Evolutionary conservation across 2,888 invertebrate genomes (phyloP).

Genomic region (Agrochola litura): DNA sequence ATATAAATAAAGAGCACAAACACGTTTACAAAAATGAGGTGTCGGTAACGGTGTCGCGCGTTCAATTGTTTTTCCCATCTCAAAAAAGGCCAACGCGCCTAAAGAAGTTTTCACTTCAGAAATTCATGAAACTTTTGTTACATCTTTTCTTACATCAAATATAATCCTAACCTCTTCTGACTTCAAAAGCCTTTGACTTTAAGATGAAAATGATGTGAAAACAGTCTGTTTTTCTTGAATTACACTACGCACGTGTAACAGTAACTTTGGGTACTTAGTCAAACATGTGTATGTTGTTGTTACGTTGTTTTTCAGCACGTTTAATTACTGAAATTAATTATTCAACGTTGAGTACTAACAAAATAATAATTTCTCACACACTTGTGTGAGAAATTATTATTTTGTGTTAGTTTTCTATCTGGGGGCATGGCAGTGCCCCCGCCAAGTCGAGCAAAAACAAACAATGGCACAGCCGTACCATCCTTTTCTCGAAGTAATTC

Average conservation of each 20-base stretch:
- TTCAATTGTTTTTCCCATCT: too few relatives aligned
- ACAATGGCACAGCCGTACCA: too few relatives aligned
- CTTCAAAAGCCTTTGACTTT: constrained; percentile 22
- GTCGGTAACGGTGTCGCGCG: too few relatives aligned
- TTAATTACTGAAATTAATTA: constrained; percentile 19
- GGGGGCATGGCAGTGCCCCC: too few relatives aligned
- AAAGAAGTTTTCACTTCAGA: too few relatives aligned
- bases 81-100: too few relatives aligned
- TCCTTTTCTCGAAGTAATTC: too few relatives aligned
- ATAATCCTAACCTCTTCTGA: neutral
- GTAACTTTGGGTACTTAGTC: neutral
- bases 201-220: neutral
- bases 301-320: constrained; percentile 1
- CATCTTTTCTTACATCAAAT: neutral
- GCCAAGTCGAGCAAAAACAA: too few relatives aligned
- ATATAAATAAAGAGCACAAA: too few relatives aligned
- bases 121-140: neutral
- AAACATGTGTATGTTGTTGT: neutral
- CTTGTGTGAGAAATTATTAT: constrained; percentile 15
- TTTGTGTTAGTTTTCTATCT: neutral
- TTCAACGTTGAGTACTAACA: neutral
- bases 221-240: constrained; percentile 37
- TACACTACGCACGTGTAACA: constrained; percentile 6
- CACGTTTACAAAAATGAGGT: too few relatives aligned
- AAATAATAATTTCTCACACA: too few relatives aligned